Evolutionary conservation across 37 sponge, comb jelly and placozoan genomes (phyloP).

Genomic region (Mnemiopsis leidyi): DNA sequence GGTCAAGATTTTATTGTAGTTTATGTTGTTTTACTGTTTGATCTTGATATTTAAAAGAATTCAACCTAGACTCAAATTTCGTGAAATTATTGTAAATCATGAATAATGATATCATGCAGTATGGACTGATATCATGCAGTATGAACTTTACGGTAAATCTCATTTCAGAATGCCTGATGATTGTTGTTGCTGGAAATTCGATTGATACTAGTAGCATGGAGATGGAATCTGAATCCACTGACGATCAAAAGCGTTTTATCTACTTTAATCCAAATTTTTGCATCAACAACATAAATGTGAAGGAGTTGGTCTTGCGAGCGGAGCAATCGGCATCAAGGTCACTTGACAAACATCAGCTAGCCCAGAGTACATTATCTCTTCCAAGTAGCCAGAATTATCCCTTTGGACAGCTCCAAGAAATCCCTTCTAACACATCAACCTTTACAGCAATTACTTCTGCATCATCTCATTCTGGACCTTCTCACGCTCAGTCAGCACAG

Average conservation of each 20-base stretch:
- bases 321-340: not conserved
- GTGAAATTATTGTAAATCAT: no score
- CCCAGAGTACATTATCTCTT: not conserved
- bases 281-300: slow-evolving; percentile 47
- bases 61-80: not conserved
- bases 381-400: not conserved
- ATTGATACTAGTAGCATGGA: not conserved
- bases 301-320: slow-evolving; percentile 22
- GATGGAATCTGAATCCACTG: not conserved
- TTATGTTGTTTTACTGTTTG: not conserved
- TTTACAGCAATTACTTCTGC: not conserved
- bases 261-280: slow-evolving; percentile 41
- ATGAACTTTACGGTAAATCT: not conserved
- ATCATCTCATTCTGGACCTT: not conserved
- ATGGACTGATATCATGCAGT: no score
- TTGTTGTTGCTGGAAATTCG: not conserved
- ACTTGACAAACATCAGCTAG: not conserved
- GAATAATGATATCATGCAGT: no score
- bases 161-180: not conserved
- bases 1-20: not conserved
- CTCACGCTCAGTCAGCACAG: not conserved
- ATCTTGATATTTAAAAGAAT: not conserved
- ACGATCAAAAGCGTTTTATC: not conserved
- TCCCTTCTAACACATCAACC: not conserved
- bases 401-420: not conserved